Evolutionary conservation across 2,888 invertebrate species (phyloP).

Genomic region (Callyntrura sp.): DNA sequence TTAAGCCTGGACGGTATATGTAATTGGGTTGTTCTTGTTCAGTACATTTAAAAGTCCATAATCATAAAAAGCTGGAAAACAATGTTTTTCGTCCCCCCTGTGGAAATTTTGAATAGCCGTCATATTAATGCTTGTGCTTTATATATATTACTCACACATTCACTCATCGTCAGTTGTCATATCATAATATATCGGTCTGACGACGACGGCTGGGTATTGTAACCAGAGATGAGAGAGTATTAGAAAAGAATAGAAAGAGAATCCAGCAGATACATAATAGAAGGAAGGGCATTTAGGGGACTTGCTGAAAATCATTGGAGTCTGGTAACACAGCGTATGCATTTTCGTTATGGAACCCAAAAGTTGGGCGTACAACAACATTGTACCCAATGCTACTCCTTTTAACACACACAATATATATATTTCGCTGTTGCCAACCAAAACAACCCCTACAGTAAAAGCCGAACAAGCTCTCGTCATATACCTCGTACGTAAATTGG

Average conservation of each 20-base stretch:
- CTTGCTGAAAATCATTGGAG: constrained; percentile 45
- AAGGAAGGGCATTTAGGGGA: constrained; percentile 68
- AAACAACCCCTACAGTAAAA: constrained; percentile 25
- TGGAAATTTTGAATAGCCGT: constrained; percentile 20
- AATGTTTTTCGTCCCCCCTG: not conserved
- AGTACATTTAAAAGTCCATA: too few relatives aligned
- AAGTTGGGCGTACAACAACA: constrained; percentile 61
- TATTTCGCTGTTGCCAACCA: constrained; percentile 72
- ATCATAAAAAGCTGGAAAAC: too few relatives aligned
- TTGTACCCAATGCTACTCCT: not conserved
- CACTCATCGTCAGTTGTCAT: too few relatives aligned
- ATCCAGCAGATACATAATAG: not conserved
- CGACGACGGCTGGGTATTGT: too few relatives aligned
- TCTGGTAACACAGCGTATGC: constrained; percentile 13
- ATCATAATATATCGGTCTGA: too few relatives aligned
- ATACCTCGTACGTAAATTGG: constrained; percentile 10
- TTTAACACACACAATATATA: too few relatives aligned
- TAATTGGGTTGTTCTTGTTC: too few relatives aligned
- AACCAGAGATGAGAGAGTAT: not conserved
- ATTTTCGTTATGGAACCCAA: not conserved
- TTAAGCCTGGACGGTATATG: too few relatives aligned
- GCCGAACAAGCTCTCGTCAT: constrained; percentile 22
- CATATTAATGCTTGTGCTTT: not conserved
- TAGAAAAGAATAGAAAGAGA: not conserved
- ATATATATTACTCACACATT: too few relatives aligned